A percentile compares a stretch with the other conserved stretches of the same genome.
Conservation (phyloP, 1,140 invertebrate species). For the Pseudomyrmex cubaensis region DNA sequence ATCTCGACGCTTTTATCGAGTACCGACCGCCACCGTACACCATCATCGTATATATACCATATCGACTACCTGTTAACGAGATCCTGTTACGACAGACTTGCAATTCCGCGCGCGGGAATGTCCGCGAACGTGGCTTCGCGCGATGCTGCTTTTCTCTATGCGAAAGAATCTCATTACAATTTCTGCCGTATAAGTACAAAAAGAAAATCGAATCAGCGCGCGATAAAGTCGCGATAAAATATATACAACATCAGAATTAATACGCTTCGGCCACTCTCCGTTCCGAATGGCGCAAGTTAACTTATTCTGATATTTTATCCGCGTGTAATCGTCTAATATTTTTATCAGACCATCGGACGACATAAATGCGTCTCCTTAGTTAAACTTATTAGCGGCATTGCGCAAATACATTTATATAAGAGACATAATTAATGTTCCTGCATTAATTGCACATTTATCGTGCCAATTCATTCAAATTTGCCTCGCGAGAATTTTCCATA, state of each 20-base stretch:
- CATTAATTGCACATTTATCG: too few relatives aligned
- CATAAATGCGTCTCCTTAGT: too few relatives aligned
- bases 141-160: neutral
- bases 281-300: neutral
- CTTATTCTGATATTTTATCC: neutral
- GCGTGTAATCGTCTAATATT: neutral
- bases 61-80: slow-evolving; percentile 62
- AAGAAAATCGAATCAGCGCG: neutral
- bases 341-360: neutral
- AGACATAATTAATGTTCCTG: too few relatives aligned
- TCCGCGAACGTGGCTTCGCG: neutral
- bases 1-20: slow-evolving; percentile 55
- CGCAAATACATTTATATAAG: too few relatives aligned
- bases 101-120: slow-evolving; percentile 2
- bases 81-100: slow-evolving; percentile 62
- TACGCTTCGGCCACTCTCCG: neutral
- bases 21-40: slow-evolving; percentile 47
- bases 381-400: too few relatives aligned
- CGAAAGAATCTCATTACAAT: neutral
- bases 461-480: too few relatives aligned
- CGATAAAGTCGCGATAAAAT: neutral
- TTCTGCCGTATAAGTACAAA: neutral
- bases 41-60: slow-evolving; percentile 36
- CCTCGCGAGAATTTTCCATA: too few relatives aligned
- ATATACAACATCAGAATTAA: neutral